Conservation (phyloP, 2,113 vertebrate species). For the Charina bottae region DNA sequence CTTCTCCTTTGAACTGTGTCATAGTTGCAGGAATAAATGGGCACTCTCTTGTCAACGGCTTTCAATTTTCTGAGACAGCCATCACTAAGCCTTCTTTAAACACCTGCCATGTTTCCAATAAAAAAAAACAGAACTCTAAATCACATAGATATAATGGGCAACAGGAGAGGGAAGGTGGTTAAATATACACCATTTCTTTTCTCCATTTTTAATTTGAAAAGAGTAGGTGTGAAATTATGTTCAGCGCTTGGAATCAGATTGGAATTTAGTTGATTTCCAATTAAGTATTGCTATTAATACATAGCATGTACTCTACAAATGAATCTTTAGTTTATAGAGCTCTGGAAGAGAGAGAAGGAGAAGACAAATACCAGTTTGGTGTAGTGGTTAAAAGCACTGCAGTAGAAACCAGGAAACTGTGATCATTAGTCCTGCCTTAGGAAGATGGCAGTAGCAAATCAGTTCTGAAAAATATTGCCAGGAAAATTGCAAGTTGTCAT, state of each 20-base stretch:
- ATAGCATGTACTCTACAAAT: constrained; percentile 66
- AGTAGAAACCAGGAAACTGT: neutral
- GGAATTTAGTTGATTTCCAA: constrained; percentile 67
- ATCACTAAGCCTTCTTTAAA: constrained; percentile 54
- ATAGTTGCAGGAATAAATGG: constrained; percentile 59
- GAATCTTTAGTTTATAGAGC: neutral
- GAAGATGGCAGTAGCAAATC: neutral
- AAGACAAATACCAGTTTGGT: neutral
- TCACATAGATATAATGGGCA: neutral
- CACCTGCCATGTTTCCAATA: constrained; percentile 54
- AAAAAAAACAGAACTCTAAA: constrained; percentile 45
- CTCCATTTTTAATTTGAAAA: constrained; percentile 73
- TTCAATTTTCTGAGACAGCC: constrained; percentile 70
- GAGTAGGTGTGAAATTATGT: constrained; percentile 68
- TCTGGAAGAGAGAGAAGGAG: neutral
- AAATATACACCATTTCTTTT: constrained; percentile 21
- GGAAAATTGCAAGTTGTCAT: neutral
- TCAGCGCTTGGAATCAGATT: constrained; percentile 67
- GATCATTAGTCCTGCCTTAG: neutral
- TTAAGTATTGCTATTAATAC: constrained; percentile 67
- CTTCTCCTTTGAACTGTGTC: constrained; percentile 67
- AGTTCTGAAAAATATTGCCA: neutral
- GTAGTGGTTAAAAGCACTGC: neutral
- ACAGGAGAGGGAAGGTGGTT: constrained; percentile 31
- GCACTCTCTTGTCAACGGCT: constrained; percentile 54